Conservation (phyloP, 2,113 vertebrate genomes). For the Chaetorhynchus papuensis region DNA sequence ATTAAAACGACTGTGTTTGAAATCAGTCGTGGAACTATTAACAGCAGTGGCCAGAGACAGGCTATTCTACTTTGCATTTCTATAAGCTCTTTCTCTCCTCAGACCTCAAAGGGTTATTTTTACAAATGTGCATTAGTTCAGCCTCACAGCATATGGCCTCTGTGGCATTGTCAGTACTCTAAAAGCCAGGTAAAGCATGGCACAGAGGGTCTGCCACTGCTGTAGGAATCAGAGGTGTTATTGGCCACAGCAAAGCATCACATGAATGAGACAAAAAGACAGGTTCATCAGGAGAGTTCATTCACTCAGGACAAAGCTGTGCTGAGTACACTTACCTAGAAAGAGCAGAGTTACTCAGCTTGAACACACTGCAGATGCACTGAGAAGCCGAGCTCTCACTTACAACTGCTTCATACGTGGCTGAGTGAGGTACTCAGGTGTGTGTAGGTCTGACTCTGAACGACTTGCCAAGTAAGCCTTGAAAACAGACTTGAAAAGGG, state of each 20-base stretch:
- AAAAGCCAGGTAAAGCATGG: neutral
- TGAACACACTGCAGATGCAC: neutral
- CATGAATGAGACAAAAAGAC: neutral
- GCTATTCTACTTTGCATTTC: neutral
- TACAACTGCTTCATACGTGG: neutral
- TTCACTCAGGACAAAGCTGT: neutral
- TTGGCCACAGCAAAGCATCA: neutral
- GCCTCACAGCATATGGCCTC: neutral
- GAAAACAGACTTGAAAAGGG: no score
- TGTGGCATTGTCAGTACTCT: neutral
- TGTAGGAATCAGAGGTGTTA: neutral
- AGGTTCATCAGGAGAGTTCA: neutral
- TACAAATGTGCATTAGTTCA: neutral
- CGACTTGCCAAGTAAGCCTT: neutral
- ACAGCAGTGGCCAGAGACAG: neutral
- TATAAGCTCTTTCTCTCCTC: neutral
- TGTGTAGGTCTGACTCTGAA: rapidly evolving
- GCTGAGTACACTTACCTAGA: neutral
- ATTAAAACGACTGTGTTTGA: neutral
- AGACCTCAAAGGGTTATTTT: neutral
- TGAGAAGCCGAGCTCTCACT: neutral
- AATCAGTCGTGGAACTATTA: neutral
- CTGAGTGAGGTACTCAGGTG: rapidly evolving
- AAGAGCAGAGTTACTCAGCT: neutral
- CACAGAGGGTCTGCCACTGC: neutral